A percentile compares a stretch with the other conserved stretches of the same genome.
Evolutionary conservation across 2,113 vertebrate genomes (phyloP).

Genomic region (Cricetomys ansorgei): DNA sequence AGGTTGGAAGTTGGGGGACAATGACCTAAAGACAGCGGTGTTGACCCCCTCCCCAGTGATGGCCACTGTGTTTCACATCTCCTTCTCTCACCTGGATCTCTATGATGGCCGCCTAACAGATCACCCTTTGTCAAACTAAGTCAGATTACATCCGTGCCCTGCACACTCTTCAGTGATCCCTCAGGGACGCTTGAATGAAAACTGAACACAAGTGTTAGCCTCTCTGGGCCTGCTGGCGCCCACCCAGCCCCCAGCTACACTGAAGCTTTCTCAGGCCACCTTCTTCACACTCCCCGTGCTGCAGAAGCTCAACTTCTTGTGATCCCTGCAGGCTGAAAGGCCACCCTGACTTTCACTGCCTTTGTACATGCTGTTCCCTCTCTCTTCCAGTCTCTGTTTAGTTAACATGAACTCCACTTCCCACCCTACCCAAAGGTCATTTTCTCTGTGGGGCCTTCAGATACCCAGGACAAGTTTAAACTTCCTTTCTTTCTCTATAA

Average conservation of each 20-base stretch:
- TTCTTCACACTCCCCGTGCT: not conserved
- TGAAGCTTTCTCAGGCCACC: not conserved
- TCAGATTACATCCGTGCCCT: not conserved
- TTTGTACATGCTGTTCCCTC: not conserved
- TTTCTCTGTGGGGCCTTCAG: not conserved
- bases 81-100: not conserved
- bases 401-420: not conserved
- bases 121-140: not conserved
- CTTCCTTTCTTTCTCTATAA: not conserved
- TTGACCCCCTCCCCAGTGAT: not conserved
- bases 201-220: not conserved
- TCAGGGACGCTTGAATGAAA: not conserved
- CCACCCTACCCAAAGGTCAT: not conserved
- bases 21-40: not conserved
- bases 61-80: not conserved
- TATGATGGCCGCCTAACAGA: not conserved
- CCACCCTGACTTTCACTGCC: not conserved
- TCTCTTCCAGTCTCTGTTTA: not conserved
- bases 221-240: not conserved
- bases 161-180: not conserved
- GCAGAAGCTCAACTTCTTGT: not conserved
- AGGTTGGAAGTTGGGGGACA: not conserved
- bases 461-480: not conserved
- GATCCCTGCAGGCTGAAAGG: too few relatives aligned
- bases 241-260: not conserved